phyloP scores from a whole-genome alignment of 1,140 invertebrate genomes.

The Lordiphosa mommai region DNA sequence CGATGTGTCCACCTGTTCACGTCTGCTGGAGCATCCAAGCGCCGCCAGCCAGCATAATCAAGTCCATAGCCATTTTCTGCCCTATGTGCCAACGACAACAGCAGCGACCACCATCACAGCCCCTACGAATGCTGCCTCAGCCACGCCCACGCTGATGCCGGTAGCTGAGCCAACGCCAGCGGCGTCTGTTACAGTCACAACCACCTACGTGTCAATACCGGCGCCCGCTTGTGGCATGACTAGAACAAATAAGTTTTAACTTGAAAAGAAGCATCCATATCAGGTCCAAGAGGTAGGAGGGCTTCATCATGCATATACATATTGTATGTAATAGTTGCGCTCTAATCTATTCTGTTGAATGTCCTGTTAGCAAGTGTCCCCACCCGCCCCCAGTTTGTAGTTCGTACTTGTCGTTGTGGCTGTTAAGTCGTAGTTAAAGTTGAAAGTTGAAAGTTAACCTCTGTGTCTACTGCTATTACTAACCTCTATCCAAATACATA shows the following conservation, averaged over 20 bases:
- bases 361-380: neutral
- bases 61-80: constrained; percentile 62
- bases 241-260: constrained; percentile 71
- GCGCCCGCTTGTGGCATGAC: constrained; percentile 57
- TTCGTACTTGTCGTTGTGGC: constrained; percentile 41
- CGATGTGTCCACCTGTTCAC: constrained; percentile 74
- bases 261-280: constrained; percentile 34
- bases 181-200: constrained; percentile 35
- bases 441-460: constrained; percentile 45
- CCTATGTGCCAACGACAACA: constrained; percentile 68
- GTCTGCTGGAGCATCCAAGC: constrained; percentile 72
- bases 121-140: constrained; percentile 56
- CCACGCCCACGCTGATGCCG: constrained; percentile 26
- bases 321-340: neutral
- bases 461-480: constrained; percentile 19
- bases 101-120: constrained; percentile 16
- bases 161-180: constrained; percentile 16
- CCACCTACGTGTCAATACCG: constrained; percentile 54
- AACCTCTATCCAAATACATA: constrained; percentile 23
- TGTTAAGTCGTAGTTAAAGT: constrained; percentile 46
- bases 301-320: constrained; percentile 1
- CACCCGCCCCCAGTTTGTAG: constrained; percentile 1
- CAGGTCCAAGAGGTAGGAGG: constrained; percentile 45
- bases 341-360: constrained; percentile 4
- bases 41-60: constrained; percentile 67